A percentile compares a stretch with the other conserved stretches of the same genome.
Evolutionary conservation across 2,113 vertebrate genomes (phyloP).

Genomic region (Scalopus aquaticus): DNA sequence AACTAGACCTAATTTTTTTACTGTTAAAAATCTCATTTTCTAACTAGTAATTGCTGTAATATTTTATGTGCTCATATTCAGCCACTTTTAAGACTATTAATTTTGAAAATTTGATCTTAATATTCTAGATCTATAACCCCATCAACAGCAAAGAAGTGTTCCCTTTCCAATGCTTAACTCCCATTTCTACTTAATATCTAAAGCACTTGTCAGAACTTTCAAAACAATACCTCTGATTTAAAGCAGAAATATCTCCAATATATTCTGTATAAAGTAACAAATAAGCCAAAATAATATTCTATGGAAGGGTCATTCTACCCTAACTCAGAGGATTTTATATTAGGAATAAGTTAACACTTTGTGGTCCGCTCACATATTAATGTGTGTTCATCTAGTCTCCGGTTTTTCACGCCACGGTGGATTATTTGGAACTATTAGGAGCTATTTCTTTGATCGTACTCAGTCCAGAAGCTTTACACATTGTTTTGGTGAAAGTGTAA

Average conservation of each 20-base stretch:
- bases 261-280: conserved; percentile 5
- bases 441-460: too few species aligned
- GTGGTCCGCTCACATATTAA: too few species aligned
- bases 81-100: conserved; percentile 39
- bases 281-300: background rate
- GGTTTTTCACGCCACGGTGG: too few species aligned
- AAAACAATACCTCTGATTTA: conserved; percentile 33
- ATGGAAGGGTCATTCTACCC: background rate
- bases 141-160: background rate
- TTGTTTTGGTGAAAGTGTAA: too few species aligned
- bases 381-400: too few species aligned
- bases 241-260: background rate
- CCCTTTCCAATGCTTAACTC: conserved; percentile 28
- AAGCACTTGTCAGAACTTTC: conserved; percentile 8
- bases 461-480: too few species aligned
- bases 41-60: conserved; percentile 32
- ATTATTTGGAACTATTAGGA: too few species aligned
- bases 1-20: background rate
- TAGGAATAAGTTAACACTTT: conserved; percentile 22
- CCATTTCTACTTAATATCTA: conserved; percentile 22
- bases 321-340: background rate
- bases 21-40: conserved; percentile 38
- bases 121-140: conserved; percentile 16
- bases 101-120: conserved; percentile 19
- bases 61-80: conserved; percentile 21